Evolutionary conservation across 1,140 invertebrate genomes (phyloP), one percentile per base, ranked within the genome.

Genomic region (Stratiolaelaps scimitus): DNA sequence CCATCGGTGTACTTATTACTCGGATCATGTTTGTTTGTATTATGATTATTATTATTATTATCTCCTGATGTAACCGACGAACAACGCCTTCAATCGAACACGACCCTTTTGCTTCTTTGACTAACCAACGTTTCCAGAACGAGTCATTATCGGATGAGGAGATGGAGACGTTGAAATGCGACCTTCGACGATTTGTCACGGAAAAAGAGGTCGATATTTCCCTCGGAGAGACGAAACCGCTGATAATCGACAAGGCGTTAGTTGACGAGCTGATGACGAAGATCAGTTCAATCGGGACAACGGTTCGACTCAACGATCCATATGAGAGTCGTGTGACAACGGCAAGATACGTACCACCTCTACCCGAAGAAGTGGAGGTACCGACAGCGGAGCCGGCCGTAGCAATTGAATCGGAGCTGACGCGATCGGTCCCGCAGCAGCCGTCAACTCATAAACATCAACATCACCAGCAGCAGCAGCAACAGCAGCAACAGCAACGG

Each of bases 151-250:
- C 26, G 15, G 53, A 60, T 34, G 34, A 34, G 15, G 53, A 60
- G 2, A 15, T 60, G 53, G 53, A 60, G 4, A 29, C 34, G 53
- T 60, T 60, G 53, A 60, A 34, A 23, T 29, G 34, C 53, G 53
- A 60, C 0, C 20, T 60, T 15, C 26, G 23, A 10, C 53, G 34
- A 34, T 60, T 60, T 10, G 53, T 60, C 17, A 2, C 53, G 53
- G 53, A 60, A 23, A 60, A 60, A 60, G 53, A 60, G 53, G 26
- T 26, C 23, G 53, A 60, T 10, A 60, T 60, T 10, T 60, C 53
- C 1, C 53, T 60, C 23, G 53, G 53, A 19, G 53, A 60, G 34
- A 60, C 53, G 4, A 26, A 60, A 10, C 26, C 26, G 23, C 53
- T 60, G 15, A 26, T 60, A 34, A 29, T 60, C 15, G 53, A 60